Evolutionary conservation across 2,113 vertebrate genomes (phyloP), one percentile per base, ranked within the genome.

Genomic region (Cyanoliseus patagonus): DNA sequence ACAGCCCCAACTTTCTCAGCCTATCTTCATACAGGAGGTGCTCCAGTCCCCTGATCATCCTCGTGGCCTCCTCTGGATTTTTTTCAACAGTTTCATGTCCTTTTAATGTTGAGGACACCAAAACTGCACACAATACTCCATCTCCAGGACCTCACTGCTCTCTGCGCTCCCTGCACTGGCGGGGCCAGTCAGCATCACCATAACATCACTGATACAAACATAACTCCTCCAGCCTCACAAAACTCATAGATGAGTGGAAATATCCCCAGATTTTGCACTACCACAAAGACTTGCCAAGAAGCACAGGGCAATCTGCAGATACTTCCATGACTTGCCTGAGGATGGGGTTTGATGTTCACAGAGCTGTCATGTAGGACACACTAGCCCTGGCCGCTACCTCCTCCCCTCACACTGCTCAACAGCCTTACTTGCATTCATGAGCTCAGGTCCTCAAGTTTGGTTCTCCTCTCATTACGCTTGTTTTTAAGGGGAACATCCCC

Each of bases 311-410:
- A 52, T 37, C 33, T 41, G 41, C 49, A 69, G 67, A 41, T 14
- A 12, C 12, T 28, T 46, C 30, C 25, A 25, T 7, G 33, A 62
- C n/a, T 61, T 55, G 24, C 4, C 19, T 2, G 10, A 69, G 37
- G 17, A 41, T 0, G 0, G 20, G 16, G 14, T 52, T 68, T 3
- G 9, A 55, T 15, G 23, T 37, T 25, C 75, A 57, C 69, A 55
- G 68, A 46, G 63, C 4, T 24, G 64, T 44, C 74, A 11, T 1
- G 67, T 17, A 79, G 69, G 28, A 70, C 47, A 68, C 1, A 2
- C 6, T 74, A 77, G 53, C 37, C 59, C 57, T 25, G 13, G 28
- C 10, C 22, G 20, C 13, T 31, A 7, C 7, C 24, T 70, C n/a
- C n/a, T 78, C 19, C 8, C 41, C 16, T 67, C 46, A n/a, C 0